phyloP scores from a whole-genome alignment of 2,888 invertebrate species.

The Clostera curtula region DNA sequence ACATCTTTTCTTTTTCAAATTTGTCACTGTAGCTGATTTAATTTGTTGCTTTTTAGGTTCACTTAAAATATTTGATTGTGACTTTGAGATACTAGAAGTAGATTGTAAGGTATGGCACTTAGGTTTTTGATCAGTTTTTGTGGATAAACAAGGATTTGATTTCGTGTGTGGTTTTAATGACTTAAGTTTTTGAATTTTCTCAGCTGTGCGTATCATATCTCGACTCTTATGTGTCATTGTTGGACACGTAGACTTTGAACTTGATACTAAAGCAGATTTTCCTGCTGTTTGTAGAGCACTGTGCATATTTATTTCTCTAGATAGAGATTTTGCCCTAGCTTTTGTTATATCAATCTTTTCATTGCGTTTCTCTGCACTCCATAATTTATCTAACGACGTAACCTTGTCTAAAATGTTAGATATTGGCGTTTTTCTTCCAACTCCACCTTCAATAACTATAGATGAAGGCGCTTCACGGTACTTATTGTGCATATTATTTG shows the following conservation, averaged over 20 bases:
- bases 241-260: conserved; percentile 25
- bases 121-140: conserved; percentile 33
- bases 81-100: conserved; percentile 40
- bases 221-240: conserved; percentile 52
- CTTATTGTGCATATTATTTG: conserved; percentile 38
- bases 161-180: conserved; percentile 43
- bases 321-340: conserved; percentile 32
- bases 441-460: conserved; percentile 62
- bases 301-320: conserved; percentile 25
- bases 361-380: conserved; percentile 66
- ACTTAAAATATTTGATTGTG: too few relatives aligned
- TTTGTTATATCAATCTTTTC: conserved; percentile 57
- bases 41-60: conserved; percentile 47
- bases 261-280: conserved; percentile 15
- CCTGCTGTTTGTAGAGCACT: conserved; percentile 20
- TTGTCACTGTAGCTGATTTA: conserved; percentile 55
- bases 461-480: conserved; percentile 39
- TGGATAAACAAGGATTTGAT: conserved; percentile 42
- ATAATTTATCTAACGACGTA: conserved; percentile 72
- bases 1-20: conserved; percentile 58
- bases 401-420: conserved; percentile 67
- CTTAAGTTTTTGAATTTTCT: conserved; percentile 59
- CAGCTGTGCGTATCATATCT: conserved; percentile 65
- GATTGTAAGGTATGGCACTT: conserved; percentile 47
- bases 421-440: conserved; percentile 65